A percentile compares a stretch with the other conserved stretches of the same genome.
phyloP scores from a whole-genome alignment of 2,797 vertebrate species.

The Nasua narica region DNA sequence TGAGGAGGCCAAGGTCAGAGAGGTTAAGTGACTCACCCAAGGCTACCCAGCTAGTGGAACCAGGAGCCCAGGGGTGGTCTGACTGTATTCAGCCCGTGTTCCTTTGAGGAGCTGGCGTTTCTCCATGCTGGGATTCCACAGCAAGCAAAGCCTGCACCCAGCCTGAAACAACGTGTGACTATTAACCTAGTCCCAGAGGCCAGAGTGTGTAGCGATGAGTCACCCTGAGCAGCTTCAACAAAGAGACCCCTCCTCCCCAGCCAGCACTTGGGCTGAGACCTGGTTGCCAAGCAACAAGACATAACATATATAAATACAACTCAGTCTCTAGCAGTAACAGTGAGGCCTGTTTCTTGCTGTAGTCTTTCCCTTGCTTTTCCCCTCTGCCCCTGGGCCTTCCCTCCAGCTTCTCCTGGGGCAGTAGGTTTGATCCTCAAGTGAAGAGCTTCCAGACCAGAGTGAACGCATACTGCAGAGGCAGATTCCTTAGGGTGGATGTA shows the following conservation, averaged over 20 bases:
- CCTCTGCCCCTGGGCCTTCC: background rate
- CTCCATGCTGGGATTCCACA: background rate
- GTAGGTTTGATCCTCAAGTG: background rate
- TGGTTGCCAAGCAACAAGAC: slow-evolving; percentile 68
- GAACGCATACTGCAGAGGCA: background rate
- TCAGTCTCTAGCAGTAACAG: background rate
- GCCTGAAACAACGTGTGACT: background rate
- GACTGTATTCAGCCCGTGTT: fast-evolving
- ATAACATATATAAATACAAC: slow-evolving; percentile 67
- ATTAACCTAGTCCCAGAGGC: slow-evolving; percentile 2
- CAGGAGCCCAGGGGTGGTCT: background rate
- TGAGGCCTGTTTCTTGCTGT: background rate
- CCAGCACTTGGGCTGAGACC: background rate
- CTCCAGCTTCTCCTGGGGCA: background rate
- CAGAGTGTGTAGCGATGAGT: slow-evolving; percentile 15
- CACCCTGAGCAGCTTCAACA: background rate
- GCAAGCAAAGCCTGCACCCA: background rate
- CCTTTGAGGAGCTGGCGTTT: background rate
- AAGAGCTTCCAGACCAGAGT: background rate
- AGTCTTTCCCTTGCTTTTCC: background rate
- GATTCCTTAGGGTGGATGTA: background rate
- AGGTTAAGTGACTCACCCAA: background rate
- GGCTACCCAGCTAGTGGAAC: background rate
- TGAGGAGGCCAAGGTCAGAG: background rate
- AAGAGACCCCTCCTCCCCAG: slow-evolving; percentile 5